These are phyloP conservation scores for Lamellibrachia columna DNA, from an alignment of 2,888 invertebrate genomes.

Conservation along the genomic window DNA sequence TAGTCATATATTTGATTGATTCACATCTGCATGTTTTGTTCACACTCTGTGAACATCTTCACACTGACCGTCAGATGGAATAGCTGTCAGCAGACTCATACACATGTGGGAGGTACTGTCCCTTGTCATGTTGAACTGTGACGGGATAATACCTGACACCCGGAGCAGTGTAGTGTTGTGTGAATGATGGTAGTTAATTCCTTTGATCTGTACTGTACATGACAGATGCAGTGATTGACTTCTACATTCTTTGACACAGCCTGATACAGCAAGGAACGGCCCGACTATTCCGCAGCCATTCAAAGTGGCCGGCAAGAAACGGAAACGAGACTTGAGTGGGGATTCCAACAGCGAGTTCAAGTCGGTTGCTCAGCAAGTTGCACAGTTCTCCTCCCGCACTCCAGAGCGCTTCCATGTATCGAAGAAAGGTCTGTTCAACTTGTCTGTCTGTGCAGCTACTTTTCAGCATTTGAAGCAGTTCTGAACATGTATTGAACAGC, in stretches of 20 bases:
- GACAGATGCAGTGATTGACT: neutral
- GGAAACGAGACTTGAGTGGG: conserved; percentile 39
- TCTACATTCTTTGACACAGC: neutral
- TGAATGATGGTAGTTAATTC: too few species aligned
- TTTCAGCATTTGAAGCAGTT: neutral
- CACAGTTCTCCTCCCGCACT: conserved; percentile 71
- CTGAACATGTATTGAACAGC: neutral
- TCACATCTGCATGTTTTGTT: too few species aligned
- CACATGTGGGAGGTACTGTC: neutral
- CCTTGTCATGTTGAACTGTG: neutral
- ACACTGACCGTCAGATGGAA: too few species aligned
- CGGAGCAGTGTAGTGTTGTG: neutral
- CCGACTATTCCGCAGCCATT: conserved; percentile 59
- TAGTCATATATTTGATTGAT: too few species aligned
- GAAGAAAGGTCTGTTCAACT: conserved; percentile 42
- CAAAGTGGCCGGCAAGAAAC: conserved; percentile 46
- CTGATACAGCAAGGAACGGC: neutral
- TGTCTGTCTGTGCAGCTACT: neutral
- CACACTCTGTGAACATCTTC: too few species aligned
- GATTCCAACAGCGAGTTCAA: conserved; percentile 62
- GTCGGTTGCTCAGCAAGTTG: conserved; percentile 73
- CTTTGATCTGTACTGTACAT: neutral
- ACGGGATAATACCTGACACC: too few species aligned
- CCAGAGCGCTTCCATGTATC: conserved; percentile 71
- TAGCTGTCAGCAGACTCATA: too few species aligned